phyloP scores from a whole-genome alignment of 2,797 vertebrate species.

The Thamnophis elegans region DNA sequence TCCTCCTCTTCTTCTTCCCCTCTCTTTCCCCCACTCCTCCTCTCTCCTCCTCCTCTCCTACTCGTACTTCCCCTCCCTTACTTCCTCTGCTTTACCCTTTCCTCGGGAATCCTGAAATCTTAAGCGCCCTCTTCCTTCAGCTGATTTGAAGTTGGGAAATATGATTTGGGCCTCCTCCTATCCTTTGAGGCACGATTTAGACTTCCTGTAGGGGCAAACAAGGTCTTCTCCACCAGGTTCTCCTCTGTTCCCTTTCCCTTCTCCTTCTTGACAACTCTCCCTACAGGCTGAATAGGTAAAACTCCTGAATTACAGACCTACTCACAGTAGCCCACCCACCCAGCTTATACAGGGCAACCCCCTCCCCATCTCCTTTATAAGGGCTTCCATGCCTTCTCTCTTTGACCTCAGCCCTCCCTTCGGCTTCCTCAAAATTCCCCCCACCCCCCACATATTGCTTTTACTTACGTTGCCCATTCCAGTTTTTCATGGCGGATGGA shows the following conservation, averaged over 20 bases:
- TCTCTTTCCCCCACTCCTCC: too few relatives aligned
- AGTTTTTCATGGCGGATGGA: slow-evolving; percentile 85
- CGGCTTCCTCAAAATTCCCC: neutral
- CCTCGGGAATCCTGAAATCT: neutral
- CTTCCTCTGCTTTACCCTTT: too few relatives aligned
- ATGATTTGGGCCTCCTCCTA: neutral
- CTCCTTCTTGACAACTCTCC: neutral
- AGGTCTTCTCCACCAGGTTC: too few relatives aligned
- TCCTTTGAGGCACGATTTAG: neutral
- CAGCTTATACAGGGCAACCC: neutral
- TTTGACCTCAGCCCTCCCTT: neutral
- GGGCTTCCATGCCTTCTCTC: neutral
- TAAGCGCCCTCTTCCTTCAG: neutral
- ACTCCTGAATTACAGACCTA: neutral
- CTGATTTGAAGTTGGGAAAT: neutral
- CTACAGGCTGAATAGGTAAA: too few relatives aligned
- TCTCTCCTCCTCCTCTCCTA: too few relatives aligned
- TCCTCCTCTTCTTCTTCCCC: too few relatives aligned
- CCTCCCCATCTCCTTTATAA: neutral
- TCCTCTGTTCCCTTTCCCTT: neutral
- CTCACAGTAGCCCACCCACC: neutral
- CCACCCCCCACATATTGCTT: rapidly evolving
- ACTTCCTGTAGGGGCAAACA: neutral
- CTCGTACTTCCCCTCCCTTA: too few relatives aligned
- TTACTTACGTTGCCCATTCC: slow-evolving; percentile 88